Evolutionary conservation across 2,113 vertebrate genomes (phyloP).

Genomic region (Paratilapia polleni): DNA sequence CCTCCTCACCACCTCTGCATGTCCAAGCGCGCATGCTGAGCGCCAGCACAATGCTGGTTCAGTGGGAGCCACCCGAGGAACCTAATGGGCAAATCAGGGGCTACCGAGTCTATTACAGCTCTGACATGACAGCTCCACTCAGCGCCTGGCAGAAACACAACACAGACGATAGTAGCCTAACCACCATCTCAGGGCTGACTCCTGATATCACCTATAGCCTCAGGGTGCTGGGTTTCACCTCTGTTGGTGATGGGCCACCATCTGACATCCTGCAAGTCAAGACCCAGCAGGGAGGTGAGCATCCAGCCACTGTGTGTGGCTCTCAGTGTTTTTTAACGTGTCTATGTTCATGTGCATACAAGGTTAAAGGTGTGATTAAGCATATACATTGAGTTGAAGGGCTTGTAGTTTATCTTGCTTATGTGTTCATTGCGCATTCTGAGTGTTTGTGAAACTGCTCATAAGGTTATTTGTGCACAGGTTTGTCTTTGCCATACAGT

Average conservation of each 20-base stretch:
- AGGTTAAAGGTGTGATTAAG: background rate
- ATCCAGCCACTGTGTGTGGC: background rate
- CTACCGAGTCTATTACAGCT: constrained; percentile 92
- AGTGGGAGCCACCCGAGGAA: constrained; percentile 94
- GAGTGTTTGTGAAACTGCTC: background rate
- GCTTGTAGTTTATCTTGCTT: background rate
- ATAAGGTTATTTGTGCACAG: background rate
- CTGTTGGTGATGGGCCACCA: constrained; percentile 91
- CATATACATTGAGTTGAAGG: background rate
- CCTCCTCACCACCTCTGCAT: constrained; percentile 90
- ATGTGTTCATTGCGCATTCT: background rate
- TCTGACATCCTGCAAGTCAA: constrained; percentile 95
- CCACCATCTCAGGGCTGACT: constrained; percentile 91
- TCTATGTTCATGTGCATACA: background rate
- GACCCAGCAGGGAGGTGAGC: constrained; percentile 93
- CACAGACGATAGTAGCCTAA: constrained; percentile 91
- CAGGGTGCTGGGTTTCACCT: constrained; percentile 92
- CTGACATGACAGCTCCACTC: constrained; percentile 84
- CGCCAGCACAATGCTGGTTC: constrained; percentile 94
- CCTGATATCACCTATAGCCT: constrained; percentile 96
- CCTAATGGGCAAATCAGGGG: constrained; percentile 93
- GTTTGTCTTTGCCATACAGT: background rate
- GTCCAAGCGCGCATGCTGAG: constrained; percentile 95
- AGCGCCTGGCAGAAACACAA: constrained; percentile 96
- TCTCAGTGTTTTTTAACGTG: constrained; percentile 14